Percentiles rank a stretch among this genome's conserved stretches.
Evolutionary conservation across 1,140 invertebrate genomes (phyloP).

Genomic region (Brachystomella parvula): DNA sequence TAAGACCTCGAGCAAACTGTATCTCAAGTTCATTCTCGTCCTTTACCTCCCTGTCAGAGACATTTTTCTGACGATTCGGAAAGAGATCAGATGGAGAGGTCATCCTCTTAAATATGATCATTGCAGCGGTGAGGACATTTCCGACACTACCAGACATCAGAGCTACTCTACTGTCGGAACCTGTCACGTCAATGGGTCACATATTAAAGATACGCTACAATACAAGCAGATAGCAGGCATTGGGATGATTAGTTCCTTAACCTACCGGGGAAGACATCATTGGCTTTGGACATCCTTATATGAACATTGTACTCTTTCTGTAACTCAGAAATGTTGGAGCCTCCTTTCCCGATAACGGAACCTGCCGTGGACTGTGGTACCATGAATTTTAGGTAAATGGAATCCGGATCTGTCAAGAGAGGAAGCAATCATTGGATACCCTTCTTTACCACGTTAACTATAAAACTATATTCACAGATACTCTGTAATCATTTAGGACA

Average conservation of each 20-base stretch:
- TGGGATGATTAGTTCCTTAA: not conserved
- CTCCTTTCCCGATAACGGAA: slow-evolving; percentile 38
- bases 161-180: slow-evolving; percentile 34
- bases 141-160: slow-evolving; percentile 36
- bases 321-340: slow-evolving; percentile 38
- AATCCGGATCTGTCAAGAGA: slow-evolving; percentile 31
- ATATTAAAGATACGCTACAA: not conserved
- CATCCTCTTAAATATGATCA: slow-evolving; percentile 38
- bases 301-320: slow-evolving; percentile 38
- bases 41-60: slow-evolving; percentile 36
- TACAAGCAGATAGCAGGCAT: no score
- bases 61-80: slow-evolving; percentile 35
- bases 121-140: slow-evolving; percentile 32
- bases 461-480: slow-evolving; percentile 4
- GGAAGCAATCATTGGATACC: not conserved
- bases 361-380: slow-evolving; percentile 35
- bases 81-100: slow-evolving; percentile 38
- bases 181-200: slow-evolving; percentile 8
- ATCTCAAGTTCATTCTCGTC: not conserved
- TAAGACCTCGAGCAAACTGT: not conserved
- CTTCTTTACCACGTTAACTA: slow-evolving; percentile 1
- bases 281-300: slow-evolving; percentile 38
- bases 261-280: slow-evolving; percentile 36
- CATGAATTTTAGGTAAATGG: slow-evolving; percentile 38
- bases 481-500: not conserved